Conservation (phyloP, 2,113 vertebrate genomes). For the Oreamnos americanus region DNA sequence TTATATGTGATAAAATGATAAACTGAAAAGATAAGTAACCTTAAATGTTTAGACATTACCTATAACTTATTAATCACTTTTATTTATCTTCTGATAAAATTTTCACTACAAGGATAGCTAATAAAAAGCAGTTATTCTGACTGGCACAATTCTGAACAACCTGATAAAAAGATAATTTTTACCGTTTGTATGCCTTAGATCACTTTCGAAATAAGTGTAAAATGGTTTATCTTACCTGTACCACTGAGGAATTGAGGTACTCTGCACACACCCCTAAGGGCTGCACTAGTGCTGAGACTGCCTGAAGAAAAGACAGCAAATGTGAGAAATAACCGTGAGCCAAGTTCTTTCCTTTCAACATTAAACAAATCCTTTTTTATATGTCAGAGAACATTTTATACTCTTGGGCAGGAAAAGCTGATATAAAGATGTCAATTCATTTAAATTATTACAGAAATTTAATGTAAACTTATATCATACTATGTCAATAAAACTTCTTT, state of each 20-base stretch:
- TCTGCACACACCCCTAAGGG: slow-evolving; percentile 96
- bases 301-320: slow-evolving; percentile 80
- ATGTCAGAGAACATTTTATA: neutral
- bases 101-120: neutral
- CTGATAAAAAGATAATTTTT: neutral
- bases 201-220: neutral
- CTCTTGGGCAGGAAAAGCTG: neutral
- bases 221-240: slow-evolving; percentile 88
- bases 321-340: neutral
- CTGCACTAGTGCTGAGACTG: slow-evolving; percentile 94
- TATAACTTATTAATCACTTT: neutral
- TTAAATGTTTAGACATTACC: neutral
- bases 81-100: neutral
- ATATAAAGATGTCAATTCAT: neutral
- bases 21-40: neutral
- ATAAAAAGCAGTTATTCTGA: neutral
- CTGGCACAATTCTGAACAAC: neutral
- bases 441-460: neutral
- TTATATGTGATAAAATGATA: slow-evolving; percentile 16
- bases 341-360: neutral
- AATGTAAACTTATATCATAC: slow-evolving; percentile 33
- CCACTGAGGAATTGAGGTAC: slow-evolving; percentile 94
- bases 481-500: neutral
- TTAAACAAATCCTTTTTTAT: neutral
- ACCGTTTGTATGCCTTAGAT: neutral